Conservation (phyloP, 1,140 invertebrate species). For the Ceratitis capitata region DNA sequence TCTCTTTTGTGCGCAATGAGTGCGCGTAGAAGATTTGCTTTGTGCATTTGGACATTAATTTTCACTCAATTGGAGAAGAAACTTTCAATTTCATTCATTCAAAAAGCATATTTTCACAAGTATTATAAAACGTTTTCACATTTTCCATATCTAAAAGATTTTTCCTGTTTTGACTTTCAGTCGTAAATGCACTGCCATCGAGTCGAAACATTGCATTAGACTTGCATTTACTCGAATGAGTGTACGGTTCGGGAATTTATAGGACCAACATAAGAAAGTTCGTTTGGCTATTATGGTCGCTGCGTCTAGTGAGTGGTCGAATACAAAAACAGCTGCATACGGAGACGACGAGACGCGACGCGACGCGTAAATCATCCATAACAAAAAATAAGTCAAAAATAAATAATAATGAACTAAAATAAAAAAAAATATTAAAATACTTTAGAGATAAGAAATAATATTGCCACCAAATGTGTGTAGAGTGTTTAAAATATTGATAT, state of each 20-base stretch:
- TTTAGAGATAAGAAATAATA: not conserved
- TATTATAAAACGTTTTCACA: not conserved
- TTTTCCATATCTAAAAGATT: not conserved
- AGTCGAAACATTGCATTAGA: not conserved
- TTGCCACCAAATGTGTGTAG: not conserved
- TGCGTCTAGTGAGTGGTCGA: not conserved
- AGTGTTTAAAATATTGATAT: not conserved
- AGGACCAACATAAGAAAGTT: not conserved
- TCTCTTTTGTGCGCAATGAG: not conserved
- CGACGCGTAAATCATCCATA: constrained; percentile 7
- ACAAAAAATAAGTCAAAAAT: not conserved
- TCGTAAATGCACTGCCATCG: not conserved
- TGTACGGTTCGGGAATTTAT: not conserved
- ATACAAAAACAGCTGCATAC: not conserved
- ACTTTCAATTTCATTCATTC: constrained; percentile 30
- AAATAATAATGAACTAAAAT: not conserved
- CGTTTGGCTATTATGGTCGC: not conserved
- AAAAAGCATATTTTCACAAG: not conserved
- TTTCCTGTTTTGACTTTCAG: not conserved
- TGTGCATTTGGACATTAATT: not conserved
- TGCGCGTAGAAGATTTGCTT: not conserved
- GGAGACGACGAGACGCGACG: not conserved
- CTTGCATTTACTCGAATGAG: not conserved
- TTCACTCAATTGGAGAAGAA: not conserved
- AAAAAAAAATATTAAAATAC: not conserved